Percentiles rank a stretch among this genome's conserved stretches.
Evolutionary conservation across 2,888 invertebrate species (phyloP).

Genomic region (Camponotus fellah): DNA sequence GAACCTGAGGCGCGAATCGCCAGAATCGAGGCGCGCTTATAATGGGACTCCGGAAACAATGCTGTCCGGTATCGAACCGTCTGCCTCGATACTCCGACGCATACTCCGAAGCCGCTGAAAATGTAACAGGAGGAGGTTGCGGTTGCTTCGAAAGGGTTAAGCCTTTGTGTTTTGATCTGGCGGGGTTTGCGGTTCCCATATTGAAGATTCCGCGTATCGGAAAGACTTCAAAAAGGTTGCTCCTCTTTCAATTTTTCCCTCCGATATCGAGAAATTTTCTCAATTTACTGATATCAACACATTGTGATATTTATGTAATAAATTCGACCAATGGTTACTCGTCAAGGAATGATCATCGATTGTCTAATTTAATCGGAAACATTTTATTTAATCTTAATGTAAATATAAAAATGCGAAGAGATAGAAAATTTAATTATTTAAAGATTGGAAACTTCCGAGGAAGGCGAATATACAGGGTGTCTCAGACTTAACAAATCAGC

Average conservation of each 20-base stretch:
- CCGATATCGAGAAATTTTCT: not conserved
- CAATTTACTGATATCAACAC: not conserved
- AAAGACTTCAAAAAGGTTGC: not conserved
- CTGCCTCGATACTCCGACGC: slow-evolving; percentile 51
- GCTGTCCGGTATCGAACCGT: slow-evolving; percentile 77
- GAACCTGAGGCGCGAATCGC: slow-evolving; percentile 52
- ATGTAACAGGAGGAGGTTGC: slow-evolving; percentile 31
- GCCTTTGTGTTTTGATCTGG: slow-evolving; percentile 33
- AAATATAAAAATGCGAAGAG: not conserved
- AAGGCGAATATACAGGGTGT: not conserved
- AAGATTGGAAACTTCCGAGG: not conserved
- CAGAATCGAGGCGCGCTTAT: slow-evolving; percentile 71
- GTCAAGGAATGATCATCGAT: not conserved
- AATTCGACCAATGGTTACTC: not conserved
- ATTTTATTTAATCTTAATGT: slow-evolving; percentile 16
- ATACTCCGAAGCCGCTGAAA: slow-evolving; percentile 31
- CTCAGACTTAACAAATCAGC: too few relatives aligned
- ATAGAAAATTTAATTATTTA: not conserved
- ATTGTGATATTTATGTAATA: not conserved
- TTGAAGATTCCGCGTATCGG: not conserved
- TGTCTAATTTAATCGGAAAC: not conserved
- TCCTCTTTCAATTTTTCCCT: not conserved
- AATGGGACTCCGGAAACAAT: slow-evolving; percentile 81
- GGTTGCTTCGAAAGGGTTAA: slow-evolving; percentile 24
- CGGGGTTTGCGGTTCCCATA: not conserved